These are phyloP conservation scores for Enteromius trimaculatus DNA, from an alignment of 2,797 vertebrate species.

Conservation along the genomic window DNA sequence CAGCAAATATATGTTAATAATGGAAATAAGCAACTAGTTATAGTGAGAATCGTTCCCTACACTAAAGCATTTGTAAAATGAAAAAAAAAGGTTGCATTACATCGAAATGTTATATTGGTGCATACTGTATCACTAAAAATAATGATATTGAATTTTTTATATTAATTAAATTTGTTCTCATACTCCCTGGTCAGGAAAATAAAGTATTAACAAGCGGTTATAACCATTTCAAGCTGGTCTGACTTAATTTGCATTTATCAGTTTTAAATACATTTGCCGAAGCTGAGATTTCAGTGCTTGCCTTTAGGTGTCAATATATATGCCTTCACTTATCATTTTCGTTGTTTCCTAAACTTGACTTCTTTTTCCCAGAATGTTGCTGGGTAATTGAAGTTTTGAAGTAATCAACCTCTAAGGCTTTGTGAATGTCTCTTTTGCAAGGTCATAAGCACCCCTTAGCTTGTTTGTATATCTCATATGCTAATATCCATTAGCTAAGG, in stretches of 20 bases:
- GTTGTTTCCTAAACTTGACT: slow-evolving; percentile 8
- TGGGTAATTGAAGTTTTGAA: slow-evolving; percentile 18
- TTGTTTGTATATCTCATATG: slow-evolving; percentile 64
- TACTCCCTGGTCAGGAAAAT: neutral
- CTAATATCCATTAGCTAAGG: slow-evolving; percentile 69
- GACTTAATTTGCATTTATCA: neutral
- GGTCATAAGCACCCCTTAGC: slow-evolving; percentile 50
- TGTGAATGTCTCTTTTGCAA: slow-evolving; percentile 36
- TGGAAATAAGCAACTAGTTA: no score
- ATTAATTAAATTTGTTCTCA: neutral
- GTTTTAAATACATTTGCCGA: neutral
- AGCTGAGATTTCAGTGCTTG: neutral
- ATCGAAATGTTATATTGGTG: neutral
- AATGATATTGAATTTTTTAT: neutral
- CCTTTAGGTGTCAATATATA: neutral
- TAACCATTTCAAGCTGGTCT: neutral
- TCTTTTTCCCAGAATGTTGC: neutral
- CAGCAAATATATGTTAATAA: no score
- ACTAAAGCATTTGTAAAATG: no score
- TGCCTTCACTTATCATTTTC: neutral
- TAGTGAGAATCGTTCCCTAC: no score
- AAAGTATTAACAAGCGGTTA: neutral
- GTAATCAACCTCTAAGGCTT: slow-evolving; percentile 33
- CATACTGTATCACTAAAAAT: neutral
- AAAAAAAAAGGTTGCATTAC: no score